These are phyloP conservation scores for Rhabdophis nuchalis DNA, from an alignment of 2,797 vertebrate genomes.

Conservation along the genomic window DNA sequence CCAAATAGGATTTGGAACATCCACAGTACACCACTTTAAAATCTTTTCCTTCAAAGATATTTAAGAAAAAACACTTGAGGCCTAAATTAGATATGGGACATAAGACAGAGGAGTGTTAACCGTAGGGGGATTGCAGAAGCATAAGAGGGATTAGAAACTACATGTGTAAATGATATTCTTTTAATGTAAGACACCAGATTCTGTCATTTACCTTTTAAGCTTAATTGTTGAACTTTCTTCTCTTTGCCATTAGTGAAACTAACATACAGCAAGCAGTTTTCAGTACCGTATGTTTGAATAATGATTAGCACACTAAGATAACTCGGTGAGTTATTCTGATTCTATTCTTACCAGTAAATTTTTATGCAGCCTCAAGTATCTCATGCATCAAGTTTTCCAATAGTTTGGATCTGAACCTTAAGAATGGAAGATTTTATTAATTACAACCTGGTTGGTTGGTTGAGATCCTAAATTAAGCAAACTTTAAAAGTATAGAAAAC, in stretches of 20 bases:
- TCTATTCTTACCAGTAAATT: not conserved
- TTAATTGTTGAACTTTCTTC: not conserved
- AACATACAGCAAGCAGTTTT: not conserved
- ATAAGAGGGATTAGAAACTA: not conserved
- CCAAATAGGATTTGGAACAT: not conserved
- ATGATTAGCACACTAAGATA: not conserved
- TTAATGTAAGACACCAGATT: not conserved
- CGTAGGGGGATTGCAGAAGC: not conserved
- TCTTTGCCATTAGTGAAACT: not conserved
- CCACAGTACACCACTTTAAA: not conserved
- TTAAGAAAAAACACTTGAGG: not conserved
- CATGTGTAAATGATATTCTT: not conserved
- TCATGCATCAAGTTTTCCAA: not conserved
- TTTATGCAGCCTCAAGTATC: not conserved
- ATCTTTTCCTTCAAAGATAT: not conserved
- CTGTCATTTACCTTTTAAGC: not conserved
- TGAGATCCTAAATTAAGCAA: not conserved
- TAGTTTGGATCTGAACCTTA: not conserved
- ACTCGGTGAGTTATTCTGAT: not conserved
- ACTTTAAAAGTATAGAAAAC: not conserved
- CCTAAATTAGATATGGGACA: not conserved
- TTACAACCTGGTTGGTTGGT: not conserved
- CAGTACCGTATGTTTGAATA: not conserved
- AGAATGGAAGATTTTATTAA: not conserved
- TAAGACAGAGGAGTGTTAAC: no score